Percentiles rank a stretch among this genome's conserved stretches.
Conservation (phyloP, 37 sponge, comb jelly and placozoan genomes). For the Ianthella basta region DNA sequence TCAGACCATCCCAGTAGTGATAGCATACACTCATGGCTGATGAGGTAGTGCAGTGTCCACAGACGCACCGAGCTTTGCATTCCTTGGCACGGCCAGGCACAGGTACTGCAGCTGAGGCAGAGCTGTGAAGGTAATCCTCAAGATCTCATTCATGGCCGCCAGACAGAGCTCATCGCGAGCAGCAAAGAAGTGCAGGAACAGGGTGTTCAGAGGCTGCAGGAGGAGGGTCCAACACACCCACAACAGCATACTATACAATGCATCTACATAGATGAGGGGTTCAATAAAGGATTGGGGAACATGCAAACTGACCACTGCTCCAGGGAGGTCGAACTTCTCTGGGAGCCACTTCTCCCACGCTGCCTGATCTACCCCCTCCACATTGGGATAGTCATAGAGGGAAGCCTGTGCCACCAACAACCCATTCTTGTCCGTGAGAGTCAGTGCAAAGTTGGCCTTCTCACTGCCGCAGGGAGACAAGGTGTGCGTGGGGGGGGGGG, state of each 20-base stretch:
- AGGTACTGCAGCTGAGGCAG: conserved; percentile 76
- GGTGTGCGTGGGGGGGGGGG: no score
- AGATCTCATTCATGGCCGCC: conserved; percentile 68
- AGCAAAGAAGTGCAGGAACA: conserved; percentile 89
- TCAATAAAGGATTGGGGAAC: background rate
- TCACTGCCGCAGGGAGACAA: conserved; percentile 52
- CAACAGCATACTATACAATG: background rate
- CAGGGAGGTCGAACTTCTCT: conserved; percentile 35
- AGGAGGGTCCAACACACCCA: background rate
- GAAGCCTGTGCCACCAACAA: conserved; percentile 75
- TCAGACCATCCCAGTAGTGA: background rate
- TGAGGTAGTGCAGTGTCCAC: background rate
- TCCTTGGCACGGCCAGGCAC: conserved; percentile 38
- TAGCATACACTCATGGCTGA: background rate
- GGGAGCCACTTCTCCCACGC: conserved; percentile 79
- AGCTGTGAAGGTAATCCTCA: conserved; percentile 76
- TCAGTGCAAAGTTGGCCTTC: conserved; percentile 82
- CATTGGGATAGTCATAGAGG: conserved; percentile 76
- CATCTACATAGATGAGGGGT: background rate
- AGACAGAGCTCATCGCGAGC: conserved; percentile 69
- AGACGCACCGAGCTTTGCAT: conserved; percentile 54
- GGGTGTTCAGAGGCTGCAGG: conserved; percentile 84
- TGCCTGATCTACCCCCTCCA: conserved; percentile 31
- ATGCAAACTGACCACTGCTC: conserved; percentile 54
- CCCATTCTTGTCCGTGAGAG: conserved; percentile 57